These are phyloP conservation scores for Myotis myotis DNA, from an alignment of 2,797 vertebrate species.

Conservation along the genomic window DNA sequence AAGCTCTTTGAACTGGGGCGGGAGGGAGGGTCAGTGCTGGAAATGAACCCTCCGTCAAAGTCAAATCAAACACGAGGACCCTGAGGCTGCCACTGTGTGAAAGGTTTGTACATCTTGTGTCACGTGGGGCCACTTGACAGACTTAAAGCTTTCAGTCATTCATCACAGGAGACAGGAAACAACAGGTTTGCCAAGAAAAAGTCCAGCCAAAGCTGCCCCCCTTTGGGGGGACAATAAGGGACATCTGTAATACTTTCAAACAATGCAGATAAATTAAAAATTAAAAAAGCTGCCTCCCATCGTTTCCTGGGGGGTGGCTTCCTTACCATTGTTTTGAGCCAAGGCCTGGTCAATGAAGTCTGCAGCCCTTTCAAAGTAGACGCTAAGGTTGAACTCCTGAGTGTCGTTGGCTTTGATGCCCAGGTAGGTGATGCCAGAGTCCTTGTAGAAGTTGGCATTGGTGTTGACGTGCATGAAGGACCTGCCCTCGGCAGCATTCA, in stretches of 20 bases:
- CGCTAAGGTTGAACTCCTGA: slow-evolving; percentile 93
- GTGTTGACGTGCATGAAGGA: slow-evolving; percentile 99
- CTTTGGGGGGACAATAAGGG: too few relatives aligned
- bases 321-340: slow-evolving; percentile 94
- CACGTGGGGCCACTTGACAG: neutral
- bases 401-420: slow-evolving; percentile 97
- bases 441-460: slow-evolving; percentile 92
- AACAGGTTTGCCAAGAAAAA: neutral
- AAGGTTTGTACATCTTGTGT: neutral
- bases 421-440: slow-evolving; percentile 94
- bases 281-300: neutral
- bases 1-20: neutral
- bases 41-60: neutral
- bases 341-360: slow-evolving; percentile 96
- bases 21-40: neutral
- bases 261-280: too few relatives aligned
- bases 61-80: neutral
- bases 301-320: neutral
- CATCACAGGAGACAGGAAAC: neutral
- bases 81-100: neutral
- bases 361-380: slow-evolving; percentile 95
- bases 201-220: neutral
- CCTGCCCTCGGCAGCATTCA: slow-evolving; percentile 96
- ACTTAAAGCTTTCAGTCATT: neutral
- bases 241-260: too few relatives aligned